phyloP scores from a whole-genome alignment of 2,797 vertebrate species.

The Semotilus atromaculatus region DNA sequence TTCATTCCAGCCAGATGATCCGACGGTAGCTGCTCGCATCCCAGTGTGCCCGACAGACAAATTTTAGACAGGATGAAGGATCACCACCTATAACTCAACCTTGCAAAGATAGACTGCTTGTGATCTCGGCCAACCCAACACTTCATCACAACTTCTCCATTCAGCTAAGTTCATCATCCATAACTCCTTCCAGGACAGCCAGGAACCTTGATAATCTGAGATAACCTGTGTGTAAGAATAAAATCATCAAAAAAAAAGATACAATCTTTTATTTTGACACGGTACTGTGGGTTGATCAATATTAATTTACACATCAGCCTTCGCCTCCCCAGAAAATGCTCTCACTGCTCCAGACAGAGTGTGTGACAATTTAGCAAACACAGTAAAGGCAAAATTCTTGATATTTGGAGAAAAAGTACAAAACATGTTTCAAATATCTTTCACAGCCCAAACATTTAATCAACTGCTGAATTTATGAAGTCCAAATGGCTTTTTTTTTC shows the following conservation, averaged over 20 bases:
- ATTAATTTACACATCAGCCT: slow-evolving; percentile 12
- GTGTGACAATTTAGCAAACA: not conserved
- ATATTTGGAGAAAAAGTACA: not conserved
- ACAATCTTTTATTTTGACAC: not conserved
- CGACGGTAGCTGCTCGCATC: not conserved
- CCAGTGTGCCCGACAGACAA: no score
- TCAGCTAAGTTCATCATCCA: no score
- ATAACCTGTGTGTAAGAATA: not conserved
- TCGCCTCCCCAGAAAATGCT: not conserved
- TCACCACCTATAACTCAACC: not conserved
- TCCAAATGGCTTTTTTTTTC: not conserved
- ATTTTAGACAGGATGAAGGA: not conserved
- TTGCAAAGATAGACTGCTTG: not conserved
- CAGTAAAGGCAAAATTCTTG: not conserved
- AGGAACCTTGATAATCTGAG: not conserved
- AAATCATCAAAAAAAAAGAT: not conserved
- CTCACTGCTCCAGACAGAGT: not conserved
- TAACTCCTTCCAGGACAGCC: not conserved
- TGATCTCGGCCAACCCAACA: not conserved
- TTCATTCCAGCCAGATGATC: not conserved
- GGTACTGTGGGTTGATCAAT: not conserved
- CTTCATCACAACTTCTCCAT: not conserved
- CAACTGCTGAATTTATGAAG: not conserved
- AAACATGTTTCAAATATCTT: not conserved
- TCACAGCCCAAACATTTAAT: slow-evolving; percentile 6